phyloP scores from a whole-genome alignment of 2,797 vertebrate genomes.

The Propithecus deckenii region DNA sequence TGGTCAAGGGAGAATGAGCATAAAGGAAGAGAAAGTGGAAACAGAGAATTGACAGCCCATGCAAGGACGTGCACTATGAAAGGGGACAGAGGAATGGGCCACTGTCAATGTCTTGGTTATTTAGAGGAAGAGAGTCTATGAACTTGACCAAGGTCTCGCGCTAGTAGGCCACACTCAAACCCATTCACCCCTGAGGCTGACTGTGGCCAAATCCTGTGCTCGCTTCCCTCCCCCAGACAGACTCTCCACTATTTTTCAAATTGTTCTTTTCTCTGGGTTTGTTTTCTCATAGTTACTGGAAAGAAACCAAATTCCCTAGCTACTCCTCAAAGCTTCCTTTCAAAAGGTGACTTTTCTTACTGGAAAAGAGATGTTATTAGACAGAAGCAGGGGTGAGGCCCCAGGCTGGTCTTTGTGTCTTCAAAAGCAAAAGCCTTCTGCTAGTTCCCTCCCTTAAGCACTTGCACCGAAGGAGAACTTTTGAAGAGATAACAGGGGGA shows the following conservation, averaged over 20 bases:
- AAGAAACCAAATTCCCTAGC: constrained; percentile 31
- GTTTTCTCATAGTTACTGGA: background rate
- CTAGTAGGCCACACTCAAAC: background rate
- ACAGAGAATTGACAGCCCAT: background rate
- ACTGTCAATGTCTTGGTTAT: background rate
- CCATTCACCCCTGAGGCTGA: background rate
- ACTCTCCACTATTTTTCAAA: background rate
- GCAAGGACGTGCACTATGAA: background rate
- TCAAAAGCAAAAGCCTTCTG: constrained; percentile 51
- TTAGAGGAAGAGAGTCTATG: background rate
- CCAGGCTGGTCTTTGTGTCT: constrained; percentile 7
- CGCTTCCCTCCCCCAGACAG: background rate
- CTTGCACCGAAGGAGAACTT: constrained; percentile 16
- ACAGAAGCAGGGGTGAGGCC: constrained; percentile 1
- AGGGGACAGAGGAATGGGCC: background rate
- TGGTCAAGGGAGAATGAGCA: background rate
- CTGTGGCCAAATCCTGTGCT: background rate
- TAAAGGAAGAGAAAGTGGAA: background rate
- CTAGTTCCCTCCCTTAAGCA: constrained; percentile 3
- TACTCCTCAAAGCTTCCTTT: constrained; percentile 22
- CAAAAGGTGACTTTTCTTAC: constrained; percentile 34
- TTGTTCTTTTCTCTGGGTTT: background rate
- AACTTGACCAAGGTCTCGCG: background rate
- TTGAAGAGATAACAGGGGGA: background rate
- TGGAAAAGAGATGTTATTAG: background rate